A percentile compares a stretch with the other conserved stretches of the same genome.
Conservation (phyloP, 2,797 vertebrate species). For the Aplochiton taeniatus region DNA sequence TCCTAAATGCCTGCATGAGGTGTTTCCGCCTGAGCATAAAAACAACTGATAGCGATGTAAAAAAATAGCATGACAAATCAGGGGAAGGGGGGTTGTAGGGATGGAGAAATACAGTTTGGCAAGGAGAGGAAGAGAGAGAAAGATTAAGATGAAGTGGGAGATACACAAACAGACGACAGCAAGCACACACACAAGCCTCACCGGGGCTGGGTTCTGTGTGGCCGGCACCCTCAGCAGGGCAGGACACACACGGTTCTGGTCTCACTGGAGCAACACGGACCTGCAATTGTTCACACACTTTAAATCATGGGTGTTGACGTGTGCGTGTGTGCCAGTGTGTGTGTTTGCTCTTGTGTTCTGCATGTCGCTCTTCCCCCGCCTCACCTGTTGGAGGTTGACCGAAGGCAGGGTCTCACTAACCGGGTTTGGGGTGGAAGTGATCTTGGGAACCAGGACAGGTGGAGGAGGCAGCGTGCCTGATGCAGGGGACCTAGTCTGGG, state of each 20-base stretch:
- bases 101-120: not conserved
- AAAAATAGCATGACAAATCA: not conserved
- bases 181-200: conserved; percentile 52
- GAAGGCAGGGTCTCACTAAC: conserved; percentile 64
- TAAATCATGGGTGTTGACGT: not conserved
- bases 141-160: not conserved
- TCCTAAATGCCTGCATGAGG: not conserved
- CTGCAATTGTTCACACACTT: conserved; percentile 64
- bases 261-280: conserved; percentile 59
- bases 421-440: conserved; percentile 56
- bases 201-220: conserved; percentile 63
- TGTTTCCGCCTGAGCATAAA: not conserved
- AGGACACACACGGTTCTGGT: conserved; percentile 57
- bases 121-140: not conserved
- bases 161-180: not conserved
- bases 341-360: not conserved
- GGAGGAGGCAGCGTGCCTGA: conserved; percentile 39
- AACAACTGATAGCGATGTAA: not conserved
- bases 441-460: conserved; percentile 58
- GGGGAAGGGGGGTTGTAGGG: not conserved
- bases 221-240: conserved; percentile 59
- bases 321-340: not conserved
- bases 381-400: conserved; percentile 66
- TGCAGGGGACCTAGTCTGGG: conserved; percentile 39
- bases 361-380: not conserved